Base-by-base conservation (phyloP, 2,888 invertebrate species). In the Cataglyphis albicans region DNA sequence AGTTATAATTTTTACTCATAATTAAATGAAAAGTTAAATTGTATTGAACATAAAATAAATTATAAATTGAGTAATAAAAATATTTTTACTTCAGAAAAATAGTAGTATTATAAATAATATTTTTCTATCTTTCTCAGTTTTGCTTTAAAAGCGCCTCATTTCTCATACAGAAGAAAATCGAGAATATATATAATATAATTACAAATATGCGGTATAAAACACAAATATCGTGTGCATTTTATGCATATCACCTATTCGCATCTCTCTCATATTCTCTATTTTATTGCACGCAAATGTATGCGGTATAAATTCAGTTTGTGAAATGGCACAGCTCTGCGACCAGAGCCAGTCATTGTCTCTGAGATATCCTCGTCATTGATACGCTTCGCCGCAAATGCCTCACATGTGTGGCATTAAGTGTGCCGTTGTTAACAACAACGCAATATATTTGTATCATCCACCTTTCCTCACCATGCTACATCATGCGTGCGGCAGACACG, bases 301-400 rank as follows among this genome's bases (percentile, higher is more conserved):
- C 18, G 1, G 9, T 32, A 38, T 1, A 44, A 68, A 44, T 59
- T 21, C 32, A 57, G 67, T 67, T 78, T 67, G 21, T 32, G 41
- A 75, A 75, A 74, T 64, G 52, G 63, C 75, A 75, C 35, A 81
- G 12, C 29, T 75, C 35, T 81, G 41, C 75, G 48, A 61, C 7
- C 35, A n/a, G n/a, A 80, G 18, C 32, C 44, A 35, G 48, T 41
- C 41, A 52, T 67, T 81, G 25, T 35, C n/a, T 63, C 61, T 38
- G 81, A 76, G 76, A 76, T 65, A 41, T 76, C 12, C 78, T 78
- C 21, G 57, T 78, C 78, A 78, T 59, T 32, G 78, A 72, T 81
- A 81, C 38, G 76, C 81, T 81, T 48, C 57, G n/a, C 38, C 73
- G 41, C 48, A 12, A 75, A 75, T 81, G 18, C 57, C 68, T 59